Evolutionary conservation across 2,888 invertebrate species (phyloP).

Genomic region (Spialia ferax): DNA sequence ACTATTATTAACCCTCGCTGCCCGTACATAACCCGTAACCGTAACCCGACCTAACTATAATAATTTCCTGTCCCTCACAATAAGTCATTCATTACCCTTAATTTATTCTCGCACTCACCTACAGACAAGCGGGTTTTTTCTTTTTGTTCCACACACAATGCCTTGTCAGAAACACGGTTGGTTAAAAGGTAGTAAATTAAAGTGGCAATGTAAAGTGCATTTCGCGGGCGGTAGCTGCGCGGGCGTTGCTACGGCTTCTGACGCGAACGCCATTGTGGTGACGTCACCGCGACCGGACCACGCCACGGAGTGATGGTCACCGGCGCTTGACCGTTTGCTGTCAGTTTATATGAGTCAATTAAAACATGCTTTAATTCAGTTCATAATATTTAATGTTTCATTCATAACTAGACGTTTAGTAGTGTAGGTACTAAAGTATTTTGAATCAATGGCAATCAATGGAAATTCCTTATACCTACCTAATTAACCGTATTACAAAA

Average conservation of each 20-base stretch:
- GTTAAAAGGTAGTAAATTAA: slow-evolving; percentile 55
- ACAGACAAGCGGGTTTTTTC: slow-evolving; percentile 57
- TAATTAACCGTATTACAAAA: no score
- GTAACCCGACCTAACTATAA: slow-evolving; percentile 71
- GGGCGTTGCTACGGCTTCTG: slow-evolving; percentile 74
- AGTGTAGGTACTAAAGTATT: no score
- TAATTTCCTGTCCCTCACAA: slow-evolving; percentile 82
- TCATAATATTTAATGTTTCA: no score
- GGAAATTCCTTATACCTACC: no score
- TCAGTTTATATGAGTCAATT: slow-evolving; percentile 15
- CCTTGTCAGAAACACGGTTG: slow-evolving; percentile 47
- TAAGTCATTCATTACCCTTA: slow-evolving; percentile 85
- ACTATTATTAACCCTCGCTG: slow-evolving; percentile 54
- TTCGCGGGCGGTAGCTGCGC: slow-evolving; percentile 57
- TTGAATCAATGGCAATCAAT: no score
- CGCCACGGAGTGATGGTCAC: slow-evolving; percentile 48
- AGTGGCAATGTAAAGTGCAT: slow-evolving; percentile 62
- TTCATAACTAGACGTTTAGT: no score
- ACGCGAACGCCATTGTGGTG: slow-evolving; percentile 75
- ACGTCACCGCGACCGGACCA: slow-evolving; percentile 75
- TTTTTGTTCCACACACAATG: slow-evolving; percentile 54
- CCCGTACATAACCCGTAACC: slow-evolving; percentile 54
- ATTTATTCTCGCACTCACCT: slow-evolving; percentile 82
- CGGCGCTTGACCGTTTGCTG: slow-evolving; percentile 32
- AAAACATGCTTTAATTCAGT: background rate